Conservation (phyloP, 2,888 invertebrate genomes). For the Yponomeuta plumbellus region DNA sequence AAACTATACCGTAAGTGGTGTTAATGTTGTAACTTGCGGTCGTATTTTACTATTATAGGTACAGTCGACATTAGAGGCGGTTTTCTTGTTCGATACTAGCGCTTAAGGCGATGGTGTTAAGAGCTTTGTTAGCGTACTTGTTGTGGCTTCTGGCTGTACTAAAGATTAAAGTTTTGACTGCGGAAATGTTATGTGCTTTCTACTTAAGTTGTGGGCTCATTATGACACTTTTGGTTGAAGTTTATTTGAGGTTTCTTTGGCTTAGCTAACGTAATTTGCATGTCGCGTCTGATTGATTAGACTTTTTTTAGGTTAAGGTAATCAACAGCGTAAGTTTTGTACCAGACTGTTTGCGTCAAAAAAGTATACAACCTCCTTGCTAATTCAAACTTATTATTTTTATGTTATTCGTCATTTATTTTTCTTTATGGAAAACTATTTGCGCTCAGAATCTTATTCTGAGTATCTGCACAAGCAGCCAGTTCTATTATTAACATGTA, state of each 20-base stretch:
- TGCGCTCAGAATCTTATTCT: too few relatives aligned
- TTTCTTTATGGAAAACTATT: too few relatives aligned
- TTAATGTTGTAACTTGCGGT: conserved; percentile 26
- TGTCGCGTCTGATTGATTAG: neutral
- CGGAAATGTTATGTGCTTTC: neutral
- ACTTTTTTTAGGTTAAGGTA: neutral
- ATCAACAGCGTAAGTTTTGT: too few relatives aligned
- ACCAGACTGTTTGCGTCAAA: too few relatives aligned
- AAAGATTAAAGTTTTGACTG: neutral
- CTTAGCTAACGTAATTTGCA: neutral
- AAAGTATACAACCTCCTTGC: too few relatives aligned
- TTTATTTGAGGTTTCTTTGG: neutral
- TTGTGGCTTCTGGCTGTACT: neutral
- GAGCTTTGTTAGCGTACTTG: neutral
- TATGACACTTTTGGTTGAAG: neutral
- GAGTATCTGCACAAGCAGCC: too few relatives aligned
- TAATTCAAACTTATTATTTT: too few relatives aligned
- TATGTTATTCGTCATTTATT: too few relatives aligned
- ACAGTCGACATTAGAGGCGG: neutral
- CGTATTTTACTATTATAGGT: conserved; percentile 2
- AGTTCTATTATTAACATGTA: too few relatives aligned
- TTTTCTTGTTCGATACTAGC: neutral
- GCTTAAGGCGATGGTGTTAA: neutral
- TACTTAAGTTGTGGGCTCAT: neutral
- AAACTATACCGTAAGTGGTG: conserved; percentile 34